phyloP scores from a whole-genome alignment of 2,113 vertebrate genomes.

The Pterocles burchelli region DNA sequence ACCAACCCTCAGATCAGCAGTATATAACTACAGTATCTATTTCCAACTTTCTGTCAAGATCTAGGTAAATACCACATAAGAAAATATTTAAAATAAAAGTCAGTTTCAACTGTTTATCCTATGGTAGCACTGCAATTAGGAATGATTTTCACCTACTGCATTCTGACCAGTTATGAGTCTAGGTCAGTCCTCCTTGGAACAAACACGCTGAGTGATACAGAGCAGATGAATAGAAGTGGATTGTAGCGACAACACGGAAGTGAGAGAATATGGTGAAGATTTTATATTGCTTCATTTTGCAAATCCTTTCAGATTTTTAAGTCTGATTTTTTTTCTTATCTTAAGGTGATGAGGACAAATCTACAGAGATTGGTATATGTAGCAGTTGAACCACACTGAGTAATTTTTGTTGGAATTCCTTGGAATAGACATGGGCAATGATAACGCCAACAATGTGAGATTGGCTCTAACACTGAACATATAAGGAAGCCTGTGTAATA shows the following conservation, averaged over 20 bases:
- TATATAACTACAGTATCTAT: background rate
- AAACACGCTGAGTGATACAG: background rate
- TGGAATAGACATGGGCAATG: background rate
- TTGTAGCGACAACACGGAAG: background rate
- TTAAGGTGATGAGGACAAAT: background rate
- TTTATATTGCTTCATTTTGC: background rate
- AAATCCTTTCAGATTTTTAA: background rate
- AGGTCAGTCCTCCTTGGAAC: background rate
- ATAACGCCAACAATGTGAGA: background rate
- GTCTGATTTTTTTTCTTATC: background rate
- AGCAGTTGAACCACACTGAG: background rate
- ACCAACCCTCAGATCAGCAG: background rate
- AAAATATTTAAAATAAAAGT: background rate
- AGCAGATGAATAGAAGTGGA: background rate
- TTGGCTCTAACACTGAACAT: background rate
- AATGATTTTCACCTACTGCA: background rate
- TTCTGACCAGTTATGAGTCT: background rate
- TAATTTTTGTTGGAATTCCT: background rate
- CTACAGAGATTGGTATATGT: background rate
- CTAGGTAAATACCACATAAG: background rate
- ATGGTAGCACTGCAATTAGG: background rate
- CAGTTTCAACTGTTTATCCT: background rate
- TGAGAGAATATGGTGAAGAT: background rate
- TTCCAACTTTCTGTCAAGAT: background rate
- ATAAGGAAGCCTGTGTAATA: background rate